These are phyloP conservation scores for Prochilodus magdalenae DNA, from an alignment of 2,113 vertebrate species.

Conservation along the genomic window DNA sequence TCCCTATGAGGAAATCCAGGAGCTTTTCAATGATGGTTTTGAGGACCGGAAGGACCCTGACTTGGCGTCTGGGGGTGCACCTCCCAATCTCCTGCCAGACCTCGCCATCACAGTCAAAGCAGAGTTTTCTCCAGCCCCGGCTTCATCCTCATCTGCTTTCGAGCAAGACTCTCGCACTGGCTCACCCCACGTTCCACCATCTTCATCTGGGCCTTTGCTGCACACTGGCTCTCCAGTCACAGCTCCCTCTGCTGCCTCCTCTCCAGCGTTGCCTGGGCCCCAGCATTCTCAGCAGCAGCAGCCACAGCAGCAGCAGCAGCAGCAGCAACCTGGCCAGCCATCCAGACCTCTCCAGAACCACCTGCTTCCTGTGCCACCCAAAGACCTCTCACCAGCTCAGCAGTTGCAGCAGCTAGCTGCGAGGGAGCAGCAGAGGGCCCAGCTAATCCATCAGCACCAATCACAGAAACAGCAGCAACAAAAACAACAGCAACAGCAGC, in stretches of 20 bases:
- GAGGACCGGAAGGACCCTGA: slow-evolving; percentile 94
- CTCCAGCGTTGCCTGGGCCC: slow-evolving; percentile 77
- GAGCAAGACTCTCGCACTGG: slow-evolving; percentile 86
- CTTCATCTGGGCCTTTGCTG: slow-evolving; percentile 84
- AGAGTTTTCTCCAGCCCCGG: slow-evolving; percentile 84
- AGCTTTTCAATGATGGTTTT: slow-evolving; percentile 94
- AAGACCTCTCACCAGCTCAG: slow-evolving; percentile 86
- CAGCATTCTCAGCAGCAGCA: slow-evolving; percentile 69
- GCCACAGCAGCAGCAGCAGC: slow-evolving; percentile 73
- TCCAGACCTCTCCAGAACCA: slow-evolving; percentile 75
- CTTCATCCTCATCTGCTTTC: slow-evolving; percentile 76
- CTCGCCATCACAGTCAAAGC: slow-evolving; percentile 83
- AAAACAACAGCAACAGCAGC: slow-evolving; percentile 69
- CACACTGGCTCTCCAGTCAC: slow-evolving; percentile 80
- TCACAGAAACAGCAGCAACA: slow-evolving; percentile 87
- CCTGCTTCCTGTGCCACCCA: slow-evolving; percentile 73
- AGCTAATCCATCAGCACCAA: slow-evolving; percentile 88
- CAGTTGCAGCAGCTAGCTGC: slow-evolving; percentile 83
- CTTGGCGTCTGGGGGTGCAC: slow-evolving; percentile 56
- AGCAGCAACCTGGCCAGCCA: slow-evolving; percentile 73
- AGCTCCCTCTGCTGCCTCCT: slow-evolving; percentile 76
- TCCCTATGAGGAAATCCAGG: slow-evolving; percentile 95
- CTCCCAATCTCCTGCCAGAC: slow-evolving; percentile 76
- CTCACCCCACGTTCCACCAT: slow-evolving; percentile 86
- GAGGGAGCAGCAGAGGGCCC: slow-evolving; percentile 88